Evolutionary conservation across 2,797 vertebrate genomes (phyloP).

Genomic region (Kryptopterus vitreolus): DNA sequence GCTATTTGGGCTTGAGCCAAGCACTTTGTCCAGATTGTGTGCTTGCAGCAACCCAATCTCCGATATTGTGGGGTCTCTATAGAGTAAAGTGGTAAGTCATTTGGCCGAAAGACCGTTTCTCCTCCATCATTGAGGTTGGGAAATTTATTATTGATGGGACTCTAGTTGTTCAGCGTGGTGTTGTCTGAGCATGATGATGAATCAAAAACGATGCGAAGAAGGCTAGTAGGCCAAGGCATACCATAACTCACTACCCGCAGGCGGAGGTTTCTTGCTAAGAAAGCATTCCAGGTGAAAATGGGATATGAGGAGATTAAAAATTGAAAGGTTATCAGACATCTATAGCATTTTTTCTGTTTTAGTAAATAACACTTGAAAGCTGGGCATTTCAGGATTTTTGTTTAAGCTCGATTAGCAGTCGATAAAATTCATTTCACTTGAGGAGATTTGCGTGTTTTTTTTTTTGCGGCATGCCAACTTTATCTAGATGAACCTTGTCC

Average conservation of each 20-base stretch:
- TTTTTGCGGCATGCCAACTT: too few species aligned
- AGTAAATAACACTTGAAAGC: neutral
- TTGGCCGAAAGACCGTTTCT: conserved; percentile 15
- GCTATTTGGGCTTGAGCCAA: conserved; percentile 5
- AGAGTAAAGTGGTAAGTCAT: conserved; percentile 26
- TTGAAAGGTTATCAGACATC: neutral
- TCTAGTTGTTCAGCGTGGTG: conserved; percentile 17
- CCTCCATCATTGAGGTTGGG: neutral
- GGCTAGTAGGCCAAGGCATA: neutral
- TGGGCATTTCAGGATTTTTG: neutral
- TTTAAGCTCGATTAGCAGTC: neutral
- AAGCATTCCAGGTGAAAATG: neutral
- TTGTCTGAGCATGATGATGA: conserved; percentile 15
- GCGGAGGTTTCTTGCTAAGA: conserved; percentile 6
- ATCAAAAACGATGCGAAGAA: conserved; percentile 11
- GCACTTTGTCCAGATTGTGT: conserved; percentile 5
- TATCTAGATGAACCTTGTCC: conserved; percentile 2
- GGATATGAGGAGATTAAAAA: neutral
- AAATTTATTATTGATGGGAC: conserved; percentile 28
- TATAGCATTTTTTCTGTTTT: neutral
- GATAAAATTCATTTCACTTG: neutral
- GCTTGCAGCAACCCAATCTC: conserved; percentile 22
- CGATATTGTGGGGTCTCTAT: conserved; percentile 4
- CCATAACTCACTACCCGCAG: neutral
- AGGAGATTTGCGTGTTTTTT: too few species aligned